Conservation (phyloP, 2,888 invertebrate genomes). For the Patella caerulea region DNA sequence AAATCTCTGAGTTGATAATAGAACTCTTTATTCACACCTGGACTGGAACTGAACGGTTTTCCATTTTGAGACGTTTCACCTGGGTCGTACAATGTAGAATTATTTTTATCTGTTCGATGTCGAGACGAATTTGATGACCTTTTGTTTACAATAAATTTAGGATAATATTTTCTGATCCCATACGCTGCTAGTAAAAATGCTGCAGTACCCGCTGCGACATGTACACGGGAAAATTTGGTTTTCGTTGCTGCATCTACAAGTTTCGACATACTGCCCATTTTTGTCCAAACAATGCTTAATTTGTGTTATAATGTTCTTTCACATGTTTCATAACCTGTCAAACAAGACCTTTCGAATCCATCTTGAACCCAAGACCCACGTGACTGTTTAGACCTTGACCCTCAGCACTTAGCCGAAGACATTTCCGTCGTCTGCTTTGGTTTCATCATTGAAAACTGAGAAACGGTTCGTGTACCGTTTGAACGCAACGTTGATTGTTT, state of each 20-base stretch:
- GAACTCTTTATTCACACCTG: slow-evolving; percentile 73
- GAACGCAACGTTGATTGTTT: neutral
- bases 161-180: slow-evolving; percentile 55
- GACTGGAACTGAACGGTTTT: slow-evolving; percentile 38
- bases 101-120: neutral
- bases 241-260: slow-evolving; percentile 41
- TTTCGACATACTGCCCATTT: slow-evolving; percentile 48
- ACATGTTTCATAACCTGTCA: slow-evolving; percentile 13
- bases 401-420: neutral
- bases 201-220: slow-evolving; percentile 55
- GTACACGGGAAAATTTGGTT: slow-evolving; percentile 42
- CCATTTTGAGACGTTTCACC: slow-evolving; percentile 9
- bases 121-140: neutral
- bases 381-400: slow-evolving; percentile 1
- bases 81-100: neutral
- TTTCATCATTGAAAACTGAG: neutral
- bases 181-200: slow-evolving; percentile 59
- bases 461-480: slow-evolving; percentile 15
- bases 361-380: neutral
- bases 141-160: slow-evolving; percentile 39
- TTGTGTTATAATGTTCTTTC: neutral
- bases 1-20: slow-evolving; percentile 82
- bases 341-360: neutral
- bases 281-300: neutral
- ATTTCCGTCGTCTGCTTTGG: slow-evolving; percentile 5